phyloP scores from a whole-genome alignment of 2,113 vertebrate species.

The Oceanodroma tethys region DNA sequence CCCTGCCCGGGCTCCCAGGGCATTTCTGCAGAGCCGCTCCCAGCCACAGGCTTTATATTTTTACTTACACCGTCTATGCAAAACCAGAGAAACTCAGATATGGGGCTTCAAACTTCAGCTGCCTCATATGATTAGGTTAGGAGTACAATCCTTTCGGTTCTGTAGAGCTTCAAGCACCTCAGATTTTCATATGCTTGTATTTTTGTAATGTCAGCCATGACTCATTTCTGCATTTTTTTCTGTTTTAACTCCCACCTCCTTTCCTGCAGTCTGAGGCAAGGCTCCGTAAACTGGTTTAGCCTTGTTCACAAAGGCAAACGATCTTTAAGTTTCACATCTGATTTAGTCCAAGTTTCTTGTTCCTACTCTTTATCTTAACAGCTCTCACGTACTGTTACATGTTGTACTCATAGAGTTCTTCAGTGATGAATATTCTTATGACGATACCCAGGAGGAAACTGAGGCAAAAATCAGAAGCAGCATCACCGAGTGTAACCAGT shows the following conservation, averaged over 20 bases:
- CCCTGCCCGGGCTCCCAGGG: rapidly evolving
- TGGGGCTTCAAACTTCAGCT: not conserved
- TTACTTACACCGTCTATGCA: not conserved
- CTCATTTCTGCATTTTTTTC: not conserved
- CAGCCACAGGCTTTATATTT: not conserved
- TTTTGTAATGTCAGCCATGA: not conserved
- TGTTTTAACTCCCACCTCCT: not conserved
- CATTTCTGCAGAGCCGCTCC: not conserved
- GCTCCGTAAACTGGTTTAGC: not conserved
- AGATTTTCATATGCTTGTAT: not conserved
- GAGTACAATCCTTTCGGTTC: not conserved
- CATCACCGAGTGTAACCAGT: not conserved
- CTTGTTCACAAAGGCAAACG: not conserved
- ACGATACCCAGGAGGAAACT: not conserved
- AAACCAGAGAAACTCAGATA: not conserved
- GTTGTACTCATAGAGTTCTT: not conserved
- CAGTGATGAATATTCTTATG: not conserved
- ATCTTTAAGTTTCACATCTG: not conserved
- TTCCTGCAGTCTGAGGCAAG: not conserved
- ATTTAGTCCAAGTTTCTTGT: not conserved
- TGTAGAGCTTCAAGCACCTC: not conserved
- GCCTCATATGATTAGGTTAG: not conserved
- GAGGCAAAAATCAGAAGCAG: not conserved
- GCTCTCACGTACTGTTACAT: not conserved
- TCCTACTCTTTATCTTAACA: not conserved